phyloP scores from a whole-genome alignment of 2,888 invertebrate species.

The Tenthredo mesomela region DNA sequence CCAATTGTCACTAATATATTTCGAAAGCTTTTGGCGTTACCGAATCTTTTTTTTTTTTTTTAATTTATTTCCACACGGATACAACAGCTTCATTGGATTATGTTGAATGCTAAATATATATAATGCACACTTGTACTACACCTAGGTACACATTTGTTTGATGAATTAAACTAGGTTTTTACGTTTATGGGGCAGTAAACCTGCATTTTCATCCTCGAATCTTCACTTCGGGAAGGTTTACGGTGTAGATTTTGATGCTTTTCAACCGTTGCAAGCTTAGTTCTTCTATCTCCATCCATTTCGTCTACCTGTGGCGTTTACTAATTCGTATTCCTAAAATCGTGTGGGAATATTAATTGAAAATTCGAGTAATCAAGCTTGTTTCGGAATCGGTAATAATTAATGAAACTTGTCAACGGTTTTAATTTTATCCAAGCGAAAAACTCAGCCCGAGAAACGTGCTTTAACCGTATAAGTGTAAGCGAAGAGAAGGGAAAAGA shows the following conservation, averaged over 20 bases:
- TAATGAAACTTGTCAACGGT: conserved; percentile 2
- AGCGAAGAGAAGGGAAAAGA: conserved; percentile 2
- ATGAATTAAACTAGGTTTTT: conserved; percentile 11
- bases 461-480: background rate
- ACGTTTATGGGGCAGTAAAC: conserved; percentile 23
- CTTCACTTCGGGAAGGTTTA: background rate
- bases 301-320: background rate
- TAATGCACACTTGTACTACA: background rate
- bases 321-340: background rate
- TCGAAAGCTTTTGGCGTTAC: conserved; percentile 12
- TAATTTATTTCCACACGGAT: too few relatives aligned
- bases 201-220: conserved; percentile 13
- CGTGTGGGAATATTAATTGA: background rate
- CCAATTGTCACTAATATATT: conserved; percentile 1
- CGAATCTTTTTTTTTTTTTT: background rate
- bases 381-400: conserved; percentile 10
- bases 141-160: background rate
- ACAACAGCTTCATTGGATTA: conserved; percentile 14
- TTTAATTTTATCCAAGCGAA: background rate
- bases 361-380: background rate
- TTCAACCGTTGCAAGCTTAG: background rate
- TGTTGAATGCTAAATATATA: background rate
- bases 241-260: conserved; percentile 23
- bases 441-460: conserved; percentile 3
- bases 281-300: too few relatives aligned